These are phyloP conservation scores for Pao palembangensis DNA, from an alignment of 2,113 vertebrate genomes.

Conservation along the genomic window DNA sequence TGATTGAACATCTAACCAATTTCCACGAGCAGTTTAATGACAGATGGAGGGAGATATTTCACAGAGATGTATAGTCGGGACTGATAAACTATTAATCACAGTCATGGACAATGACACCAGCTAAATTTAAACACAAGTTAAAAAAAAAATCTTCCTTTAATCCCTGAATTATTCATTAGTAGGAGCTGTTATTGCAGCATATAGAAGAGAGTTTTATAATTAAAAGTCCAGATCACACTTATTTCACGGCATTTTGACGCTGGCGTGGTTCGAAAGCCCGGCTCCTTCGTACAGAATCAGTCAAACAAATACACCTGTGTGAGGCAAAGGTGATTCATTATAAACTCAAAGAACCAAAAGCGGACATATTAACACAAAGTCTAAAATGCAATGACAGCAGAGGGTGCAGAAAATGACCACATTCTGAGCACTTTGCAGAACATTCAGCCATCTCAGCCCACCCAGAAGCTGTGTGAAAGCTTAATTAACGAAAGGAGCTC, in stretches of 20 bases:
- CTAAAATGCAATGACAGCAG: too few relatives aligned
- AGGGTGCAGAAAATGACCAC: too few relatives aligned
- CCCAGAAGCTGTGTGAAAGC: too few relatives aligned
- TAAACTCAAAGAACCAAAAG: too few relatives aligned
- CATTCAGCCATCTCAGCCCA: too few relatives aligned
- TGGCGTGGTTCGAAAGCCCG: constrained; percentile 22
- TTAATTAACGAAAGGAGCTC: too few relatives aligned
- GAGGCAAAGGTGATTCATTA: too few relatives aligned
- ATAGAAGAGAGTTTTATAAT: constrained; percentile 39
- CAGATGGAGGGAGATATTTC: constrained; percentile 62
- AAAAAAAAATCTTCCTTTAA: constrained; percentile 35
- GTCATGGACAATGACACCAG: constrained; percentile 59
- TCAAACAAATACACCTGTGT: too few relatives aligned
- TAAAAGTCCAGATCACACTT: constrained; percentile 49
- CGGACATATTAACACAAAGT: too few relatives aligned
- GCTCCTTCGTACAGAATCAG: too few relatives aligned
- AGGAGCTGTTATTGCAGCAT: constrained; percentile 48
- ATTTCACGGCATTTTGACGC: constrained; percentile 56
- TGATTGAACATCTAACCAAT: constrained; percentile 61
- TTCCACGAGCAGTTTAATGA: constrained; percentile 51
- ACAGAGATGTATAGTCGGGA: constrained; percentile 53
- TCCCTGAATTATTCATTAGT: constrained; percentile 63
- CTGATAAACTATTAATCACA: constrained; percentile 70
- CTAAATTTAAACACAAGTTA: constrained; percentile 69
- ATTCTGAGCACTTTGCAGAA: too few relatives aligned